phyloP scores from a whole-genome alignment of 2,113 vertebrate genomes.

The Crotalus helleri region DNA sequence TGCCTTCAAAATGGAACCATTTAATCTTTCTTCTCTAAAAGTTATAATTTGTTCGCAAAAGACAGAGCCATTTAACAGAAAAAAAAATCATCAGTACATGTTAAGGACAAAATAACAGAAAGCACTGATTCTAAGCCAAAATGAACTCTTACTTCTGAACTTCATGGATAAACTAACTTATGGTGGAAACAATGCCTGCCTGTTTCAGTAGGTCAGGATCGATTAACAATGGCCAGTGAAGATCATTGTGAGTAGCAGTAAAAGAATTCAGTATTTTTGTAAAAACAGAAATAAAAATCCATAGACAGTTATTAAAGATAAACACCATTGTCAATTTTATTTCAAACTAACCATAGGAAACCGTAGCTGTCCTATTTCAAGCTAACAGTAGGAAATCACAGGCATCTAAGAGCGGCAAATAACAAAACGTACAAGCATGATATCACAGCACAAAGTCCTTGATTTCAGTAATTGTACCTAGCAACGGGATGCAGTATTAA shows the following conservation, averaged over 20 bases:
- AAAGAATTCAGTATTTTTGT: slow-evolving; percentile 25
- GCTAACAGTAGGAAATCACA: not conserved
- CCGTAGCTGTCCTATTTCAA: not conserved
- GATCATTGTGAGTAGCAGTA: not conserved
- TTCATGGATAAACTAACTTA: not conserved
- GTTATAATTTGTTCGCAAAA: not conserved
- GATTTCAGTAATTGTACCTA: not conserved
- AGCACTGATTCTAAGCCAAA: not conserved
- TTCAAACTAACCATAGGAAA: not conserved
- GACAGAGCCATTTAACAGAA: not conserved
- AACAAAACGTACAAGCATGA: not conserved
- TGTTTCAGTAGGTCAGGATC: slow-evolving; percentile 26
- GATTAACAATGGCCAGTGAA: slow-evolving; percentile 4
- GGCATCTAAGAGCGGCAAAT: not conserved
- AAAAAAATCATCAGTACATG: not conserved
- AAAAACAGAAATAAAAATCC: slow-evolving; percentile 29
- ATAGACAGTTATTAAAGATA: not conserved
- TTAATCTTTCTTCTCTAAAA: not conserved
- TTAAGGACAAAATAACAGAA: not conserved
- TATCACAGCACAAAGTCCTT: not conserved
- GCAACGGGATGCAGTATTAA: not conserved
- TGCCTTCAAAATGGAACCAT: slow-evolving; percentile 44
- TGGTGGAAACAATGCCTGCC: not conserved
- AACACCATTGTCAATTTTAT: not conserved
- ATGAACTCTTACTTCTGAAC: not conserved